Evolutionary conservation across 1,140 invertebrate species (phyloP).

Genomic region (Scaptomyza hsui): DNA sequence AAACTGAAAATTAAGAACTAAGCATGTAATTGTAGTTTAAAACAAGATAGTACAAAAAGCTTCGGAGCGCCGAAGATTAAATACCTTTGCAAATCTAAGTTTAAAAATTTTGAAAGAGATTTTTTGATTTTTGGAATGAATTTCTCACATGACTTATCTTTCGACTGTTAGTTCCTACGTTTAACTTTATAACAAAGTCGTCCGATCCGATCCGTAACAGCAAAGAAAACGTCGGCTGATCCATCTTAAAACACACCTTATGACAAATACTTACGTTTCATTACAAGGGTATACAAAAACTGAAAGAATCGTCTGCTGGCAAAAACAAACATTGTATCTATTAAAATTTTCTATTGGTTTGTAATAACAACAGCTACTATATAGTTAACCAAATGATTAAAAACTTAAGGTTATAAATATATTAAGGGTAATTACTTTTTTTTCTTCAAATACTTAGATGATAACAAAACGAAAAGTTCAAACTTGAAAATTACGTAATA

Average conservation of each 20-base stretch:
- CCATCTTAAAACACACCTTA: too few relatives aligned
- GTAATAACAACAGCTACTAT: constrained; percentile 14
- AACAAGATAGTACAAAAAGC: not conserved
- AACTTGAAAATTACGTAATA: constrained; percentile 40
- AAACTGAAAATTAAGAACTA: constrained; percentile 26
- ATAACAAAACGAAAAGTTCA: constrained; percentile 41
- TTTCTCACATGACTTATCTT: too few relatives aligned
- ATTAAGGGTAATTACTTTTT: constrained; percentile 25
- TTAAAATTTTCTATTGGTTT: constrained; percentile 36
- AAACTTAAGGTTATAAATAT: constrained; percentile 30
- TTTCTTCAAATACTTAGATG: constrained; percentile 29
- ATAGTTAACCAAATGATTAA: constrained; percentile 59
- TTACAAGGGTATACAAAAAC: constrained; percentile 9
- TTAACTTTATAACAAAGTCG: too few relatives aligned
- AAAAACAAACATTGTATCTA: constrained; percentile 17
- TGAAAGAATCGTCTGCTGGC: constrained; percentile 1
- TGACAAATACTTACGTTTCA: too few relatives aligned
- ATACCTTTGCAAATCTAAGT: not conserved
- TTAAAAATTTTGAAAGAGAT: too few relatives aligned
- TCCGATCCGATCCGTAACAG: too few relatives aligned
- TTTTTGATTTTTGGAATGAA: too few relatives aligned
- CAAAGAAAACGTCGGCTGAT: too few relatives aligned
- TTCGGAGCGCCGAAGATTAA: not conserved
- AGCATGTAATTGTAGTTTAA: constrained; percentile 14
- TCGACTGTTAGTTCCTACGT: too few relatives aligned